A percentile compares a stretch with the other conserved stretches of the same genome.
phyloP scores from a whole-genome alignment of 2,888 invertebrate genomes.

The Frankliniella intonsa region DNA sequence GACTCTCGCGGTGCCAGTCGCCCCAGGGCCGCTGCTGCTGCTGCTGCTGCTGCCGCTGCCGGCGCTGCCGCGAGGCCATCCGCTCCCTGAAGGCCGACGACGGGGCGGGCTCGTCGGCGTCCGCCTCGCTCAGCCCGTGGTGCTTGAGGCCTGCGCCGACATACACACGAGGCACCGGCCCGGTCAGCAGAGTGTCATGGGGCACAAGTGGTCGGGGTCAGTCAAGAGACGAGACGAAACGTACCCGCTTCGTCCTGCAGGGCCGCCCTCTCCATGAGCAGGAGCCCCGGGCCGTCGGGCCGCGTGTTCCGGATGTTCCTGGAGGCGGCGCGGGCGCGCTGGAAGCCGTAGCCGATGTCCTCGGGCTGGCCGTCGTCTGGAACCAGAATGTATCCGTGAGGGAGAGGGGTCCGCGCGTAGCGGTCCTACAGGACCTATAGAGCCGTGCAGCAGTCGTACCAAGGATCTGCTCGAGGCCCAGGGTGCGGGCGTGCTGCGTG shows the following conservation, averaged over 20 bases:
- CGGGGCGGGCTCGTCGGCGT: not conserved
- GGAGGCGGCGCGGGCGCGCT: not conserved
- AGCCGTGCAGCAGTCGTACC: too few relatives aligned
- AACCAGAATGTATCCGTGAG: not conserved
- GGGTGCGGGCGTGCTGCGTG: slow-evolving; percentile 24
- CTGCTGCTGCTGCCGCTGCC: not conserved
- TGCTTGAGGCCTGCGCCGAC: too few relatives aligned
- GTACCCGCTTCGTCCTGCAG: not conserved
- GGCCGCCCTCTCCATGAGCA: not conserved
- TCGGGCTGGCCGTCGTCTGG: slow-evolving; percentile 16
- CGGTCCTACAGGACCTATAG: too few relatives aligned
- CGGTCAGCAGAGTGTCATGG: not conserved
- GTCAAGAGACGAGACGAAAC: not conserved
- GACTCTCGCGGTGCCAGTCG: not conserved
- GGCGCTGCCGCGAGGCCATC: not conserved
- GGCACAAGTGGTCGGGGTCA: not conserved
- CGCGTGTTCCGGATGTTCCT: not conserved
- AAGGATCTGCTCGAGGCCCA: slow-evolving; percentile 19
- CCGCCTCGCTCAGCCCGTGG: not conserved
- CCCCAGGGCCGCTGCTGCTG: slow-evolving; percentile 7
- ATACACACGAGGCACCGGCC: too few relatives aligned
- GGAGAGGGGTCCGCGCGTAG: too few relatives aligned
- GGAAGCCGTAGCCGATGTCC: slow-evolving; percentile 19
- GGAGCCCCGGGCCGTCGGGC: not conserved
- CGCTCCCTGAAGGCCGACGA: slow-evolving; percentile 9